These are phyloP conservation scores for Agapornis roseicollis DNA, from an alignment of 2,113 vertebrate genomes.

Conservation along the genomic window DNA sequence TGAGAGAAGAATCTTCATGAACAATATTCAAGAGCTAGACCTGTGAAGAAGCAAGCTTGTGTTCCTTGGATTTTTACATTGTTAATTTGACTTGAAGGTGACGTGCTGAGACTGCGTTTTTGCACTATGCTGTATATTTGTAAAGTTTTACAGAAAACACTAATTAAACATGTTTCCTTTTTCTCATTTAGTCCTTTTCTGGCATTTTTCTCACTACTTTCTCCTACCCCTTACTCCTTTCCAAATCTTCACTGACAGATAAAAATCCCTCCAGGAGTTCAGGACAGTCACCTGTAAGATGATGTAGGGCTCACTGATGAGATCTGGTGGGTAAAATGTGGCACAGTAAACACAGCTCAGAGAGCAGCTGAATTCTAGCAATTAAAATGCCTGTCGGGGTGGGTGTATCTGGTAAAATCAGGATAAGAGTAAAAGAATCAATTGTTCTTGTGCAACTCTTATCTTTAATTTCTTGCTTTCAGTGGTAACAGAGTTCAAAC, in stretches of 20 bases:
- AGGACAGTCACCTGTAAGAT: neutral
- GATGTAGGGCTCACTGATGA: neutral
- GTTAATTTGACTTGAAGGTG: slow-evolving; percentile 61
- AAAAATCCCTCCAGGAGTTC: neutral
- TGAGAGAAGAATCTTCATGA: neutral
- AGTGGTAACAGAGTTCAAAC: neutral
- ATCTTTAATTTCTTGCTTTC: neutral
- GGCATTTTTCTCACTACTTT: neutral
- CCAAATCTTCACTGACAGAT: neutral
- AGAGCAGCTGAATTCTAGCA: neutral
- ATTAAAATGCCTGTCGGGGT: neutral
- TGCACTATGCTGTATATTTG: slow-evolving; percentile 76
- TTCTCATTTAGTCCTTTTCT: slow-evolving; percentile 53
- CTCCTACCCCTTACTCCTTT: neutral
- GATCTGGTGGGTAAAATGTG: neutral
- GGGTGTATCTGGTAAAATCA: neutral
- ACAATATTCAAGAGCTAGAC: neutral
- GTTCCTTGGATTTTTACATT: slow-evolving; percentile 11
- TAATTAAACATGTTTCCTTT: slow-evolving; percentile 67
- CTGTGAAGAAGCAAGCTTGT: neutral
- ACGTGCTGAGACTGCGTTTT: slow-evolving; percentile 64
- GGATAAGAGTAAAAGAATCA: neutral
- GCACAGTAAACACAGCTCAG: neutral
- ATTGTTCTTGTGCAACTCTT: neutral
- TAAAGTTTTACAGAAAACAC: slow-evolving; percentile 70